A percentile compares a stretch with the other conserved stretches of the same genome.
Evolutionary conservation across 2,113 vertebrate species (phyloP).

Genomic region (Rutilus rutilus): DNA sequence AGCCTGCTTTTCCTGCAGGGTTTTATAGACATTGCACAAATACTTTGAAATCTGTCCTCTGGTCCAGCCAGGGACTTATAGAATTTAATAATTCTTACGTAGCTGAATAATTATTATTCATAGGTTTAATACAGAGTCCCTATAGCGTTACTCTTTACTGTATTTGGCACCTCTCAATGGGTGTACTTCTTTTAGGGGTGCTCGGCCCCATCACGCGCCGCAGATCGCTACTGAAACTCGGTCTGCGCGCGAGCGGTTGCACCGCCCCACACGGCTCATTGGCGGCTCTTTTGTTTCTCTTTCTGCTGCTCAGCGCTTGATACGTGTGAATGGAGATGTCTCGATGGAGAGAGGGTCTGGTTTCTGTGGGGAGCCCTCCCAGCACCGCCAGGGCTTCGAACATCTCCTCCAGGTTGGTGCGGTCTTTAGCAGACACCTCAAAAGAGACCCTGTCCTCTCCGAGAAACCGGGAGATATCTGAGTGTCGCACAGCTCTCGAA

Average conservation of each 20-base stretch:
- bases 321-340: constrained; percentile 70
- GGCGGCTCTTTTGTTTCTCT: constrained; percentile 53
- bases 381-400: constrained; percentile 68
- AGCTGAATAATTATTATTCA: constrained; percentile 57
- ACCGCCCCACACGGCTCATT: constrained; percentile 70
- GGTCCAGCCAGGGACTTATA: constrained; percentile 45
- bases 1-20: background rate
- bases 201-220: constrained; percentile 72
- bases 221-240: constrained; percentile 78
- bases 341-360: constrained; percentile 69
- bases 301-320: constrained; percentile 63
- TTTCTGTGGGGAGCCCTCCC: constrained; percentile 73
- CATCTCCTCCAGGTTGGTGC: constrained; percentile 67
- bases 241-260: constrained; percentile 72
- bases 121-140: constrained; percentile 44
- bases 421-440: constrained; percentile 74
- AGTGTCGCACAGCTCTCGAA: constrained; percentile 51
- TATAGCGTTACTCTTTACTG: constrained; percentile 68
- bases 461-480: constrained; percentile 58
- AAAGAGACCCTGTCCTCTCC: constrained; percentile 64
- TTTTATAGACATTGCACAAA: background rate
- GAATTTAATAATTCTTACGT: constrained; percentile 54
- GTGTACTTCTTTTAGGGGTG: constrained; percentile 69
- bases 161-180: constrained; percentile 76
- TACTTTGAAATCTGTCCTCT: background rate